Conservation (phyloP, 2,113 vertebrate genomes). For the Anguilla rostrata region DNA sequence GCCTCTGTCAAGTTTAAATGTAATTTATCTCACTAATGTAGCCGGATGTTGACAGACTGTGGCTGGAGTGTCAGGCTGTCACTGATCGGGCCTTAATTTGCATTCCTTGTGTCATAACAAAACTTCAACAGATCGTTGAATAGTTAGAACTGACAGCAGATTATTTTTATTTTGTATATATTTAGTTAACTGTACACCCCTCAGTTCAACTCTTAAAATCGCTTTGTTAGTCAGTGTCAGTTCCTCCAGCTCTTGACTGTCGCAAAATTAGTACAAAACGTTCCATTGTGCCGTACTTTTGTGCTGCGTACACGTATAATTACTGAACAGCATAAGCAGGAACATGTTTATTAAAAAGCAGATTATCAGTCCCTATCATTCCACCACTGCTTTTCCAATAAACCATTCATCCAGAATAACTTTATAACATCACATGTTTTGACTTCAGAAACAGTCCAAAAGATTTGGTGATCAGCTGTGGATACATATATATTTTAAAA, state of each 20-base stretch:
- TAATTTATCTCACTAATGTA: background rate
- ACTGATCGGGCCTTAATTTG: background rate
- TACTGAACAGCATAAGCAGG: background rate
- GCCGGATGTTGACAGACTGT: background rate
- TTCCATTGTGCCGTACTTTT: background rate
- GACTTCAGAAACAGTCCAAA: constrained; percentile 9
- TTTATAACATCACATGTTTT: background rate
- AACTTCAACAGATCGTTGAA: background rate
- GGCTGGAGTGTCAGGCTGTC: background rate
- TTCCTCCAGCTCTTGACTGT: background rate
- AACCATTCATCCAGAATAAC: background rate
- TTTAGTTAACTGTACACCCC: background rate
- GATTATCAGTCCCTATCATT: constrained; percentile 35
- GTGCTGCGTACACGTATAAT: background rate
- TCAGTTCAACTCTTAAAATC: background rate
- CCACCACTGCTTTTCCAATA: constrained; percentile 15
- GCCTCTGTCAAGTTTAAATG: too few species aligned
- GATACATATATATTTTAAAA: background rate
- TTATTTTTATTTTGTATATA: too few species aligned
- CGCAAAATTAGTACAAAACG: background rate
- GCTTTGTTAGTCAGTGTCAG: background rate
- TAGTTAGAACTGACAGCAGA: background rate
- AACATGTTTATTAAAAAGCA: constrained; percentile 46
- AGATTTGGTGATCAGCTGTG: background rate
- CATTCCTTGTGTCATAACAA: background rate